phyloP scores from a whole-genome alignment of 2,797 vertebrate genomes.

The Ptychadena robeensis region DNA sequence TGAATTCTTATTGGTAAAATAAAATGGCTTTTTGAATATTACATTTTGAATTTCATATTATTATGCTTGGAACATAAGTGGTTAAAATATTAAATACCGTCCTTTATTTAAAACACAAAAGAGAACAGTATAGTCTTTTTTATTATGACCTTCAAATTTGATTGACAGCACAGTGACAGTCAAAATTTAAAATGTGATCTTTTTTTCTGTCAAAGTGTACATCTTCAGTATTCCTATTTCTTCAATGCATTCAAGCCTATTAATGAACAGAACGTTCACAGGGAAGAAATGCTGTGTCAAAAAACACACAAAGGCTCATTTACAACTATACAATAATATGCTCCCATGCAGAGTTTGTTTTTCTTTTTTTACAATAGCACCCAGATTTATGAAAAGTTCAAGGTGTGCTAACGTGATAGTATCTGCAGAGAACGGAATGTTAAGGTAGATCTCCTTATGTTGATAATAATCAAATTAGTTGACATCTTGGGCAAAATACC shows the following conservation, averaged over 20 bases:
- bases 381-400: background rate
- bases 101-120: background rate
- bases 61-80: too few species aligned
- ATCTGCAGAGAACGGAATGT: background rate
- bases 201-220: constrained; percentile 24
- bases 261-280: constrained; percentile 23
- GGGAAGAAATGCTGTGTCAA: constrained; percentile 18
- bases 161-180: constrained; percentile 40
- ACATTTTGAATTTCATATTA: too few species aligned
- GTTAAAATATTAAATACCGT: background rate
- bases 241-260: constrained; percentile 29
- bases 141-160: constrained; percentile 33
- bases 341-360: background rate
- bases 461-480: too few species aligned
- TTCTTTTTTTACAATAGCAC: background rate
- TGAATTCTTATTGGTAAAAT: too few species aligned
- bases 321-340: background rate
- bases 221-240: background rate
- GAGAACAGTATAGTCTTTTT: background rate
- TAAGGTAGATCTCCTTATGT: background rate
- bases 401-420: background rate
- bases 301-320: constrained; percentile 9
- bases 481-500: too few species aligned
- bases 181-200: constrained; percentile 16
- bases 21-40: too few species aligned